These are phyloP conservation scores for Trileptium ribeirensis DNA, from an alignment of 2,888 invertebrate species.

Conservation along the genomic window DNA sequence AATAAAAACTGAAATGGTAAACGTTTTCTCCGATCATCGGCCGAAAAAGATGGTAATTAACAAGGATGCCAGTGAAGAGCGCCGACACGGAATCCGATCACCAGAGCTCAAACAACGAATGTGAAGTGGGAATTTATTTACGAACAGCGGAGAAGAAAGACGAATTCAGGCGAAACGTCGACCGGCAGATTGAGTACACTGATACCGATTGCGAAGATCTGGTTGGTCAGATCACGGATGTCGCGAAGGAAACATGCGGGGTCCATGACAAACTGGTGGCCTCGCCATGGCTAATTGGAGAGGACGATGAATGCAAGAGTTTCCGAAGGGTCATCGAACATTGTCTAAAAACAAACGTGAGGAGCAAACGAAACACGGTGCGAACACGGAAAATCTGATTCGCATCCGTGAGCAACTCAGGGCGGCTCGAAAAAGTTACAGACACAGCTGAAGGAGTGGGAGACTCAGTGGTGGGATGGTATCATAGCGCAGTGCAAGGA, in stretches of 20 bases:
- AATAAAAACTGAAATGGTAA: background rate
- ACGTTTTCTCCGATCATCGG: background rate
- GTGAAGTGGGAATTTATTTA: constrained; percentile 9
- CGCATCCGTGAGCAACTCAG: too few species aligned
- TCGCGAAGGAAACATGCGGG: constrained; percentile 4
- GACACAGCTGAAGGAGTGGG: too few species aligned
- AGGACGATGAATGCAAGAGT: background rate
- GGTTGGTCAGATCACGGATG: background rate
- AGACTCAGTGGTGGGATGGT: too few species aligned
- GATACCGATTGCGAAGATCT: background rate
- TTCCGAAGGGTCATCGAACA: too few species aligned
- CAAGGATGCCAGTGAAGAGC: background rate
- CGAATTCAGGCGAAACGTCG: too few species aligned
- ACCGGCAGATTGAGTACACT: background rate
- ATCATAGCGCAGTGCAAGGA: too few species aligned
- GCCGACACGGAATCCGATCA: too few species aligned
- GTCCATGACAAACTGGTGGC: background rate
- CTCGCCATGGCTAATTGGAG: background rate
- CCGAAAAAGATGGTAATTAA: constrained; percentile 6
- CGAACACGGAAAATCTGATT: too few species aligned
- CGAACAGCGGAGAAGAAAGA: background rate
- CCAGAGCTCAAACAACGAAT: background rate
- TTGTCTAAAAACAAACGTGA: too few species aligned
- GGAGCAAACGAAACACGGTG: too few species aligned
- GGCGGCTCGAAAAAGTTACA: too few species aligned